Evolutionary conservation across 2,113 vertebrate genomes (phyloP).

Genomic region (Cryptoleucopteryx plumbea): DNA sequence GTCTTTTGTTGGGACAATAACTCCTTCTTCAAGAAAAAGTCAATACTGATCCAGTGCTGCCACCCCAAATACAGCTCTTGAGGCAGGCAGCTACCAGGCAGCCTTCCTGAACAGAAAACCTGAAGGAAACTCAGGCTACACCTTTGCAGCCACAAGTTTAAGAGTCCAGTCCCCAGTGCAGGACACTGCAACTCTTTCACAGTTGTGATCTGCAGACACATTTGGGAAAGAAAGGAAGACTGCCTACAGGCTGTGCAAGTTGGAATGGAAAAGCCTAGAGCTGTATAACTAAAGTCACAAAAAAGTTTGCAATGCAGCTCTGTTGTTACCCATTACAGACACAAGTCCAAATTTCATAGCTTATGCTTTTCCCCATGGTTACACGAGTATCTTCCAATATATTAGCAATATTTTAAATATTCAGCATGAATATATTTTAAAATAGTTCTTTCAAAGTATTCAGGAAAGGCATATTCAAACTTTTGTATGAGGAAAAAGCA

Average conservation of each 20-base stretch:
- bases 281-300: not conserved
- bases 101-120: not conserved
- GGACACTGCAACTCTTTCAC: not conserved
- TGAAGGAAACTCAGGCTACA: not conserved
- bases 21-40: not conserved
- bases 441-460: not conserved
- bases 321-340: not conserved
- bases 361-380: not conserved
- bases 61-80: not conserved
- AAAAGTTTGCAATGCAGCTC: not conserved
- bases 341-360: not conserved
- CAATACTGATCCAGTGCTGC: not conserved
- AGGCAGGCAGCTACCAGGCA: not conserved
- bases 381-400: not conserved
- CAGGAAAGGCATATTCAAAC: not conserved
- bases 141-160: not conserved
- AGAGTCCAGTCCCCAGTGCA: not conserved
- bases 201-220: not conserved
- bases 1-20: not conserved
- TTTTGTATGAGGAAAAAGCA: not conserved
- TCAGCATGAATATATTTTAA: not conserved
- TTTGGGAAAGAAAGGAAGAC: not conserved
- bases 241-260: not conserved
- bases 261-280: not conserved
- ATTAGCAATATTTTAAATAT: not conserved